Evolutionary conservation across 1,140 invertebrate genomes (phyloP), one percentile per base, ranked within the genome.

Genomic region (Bombus confusus): DNA sequence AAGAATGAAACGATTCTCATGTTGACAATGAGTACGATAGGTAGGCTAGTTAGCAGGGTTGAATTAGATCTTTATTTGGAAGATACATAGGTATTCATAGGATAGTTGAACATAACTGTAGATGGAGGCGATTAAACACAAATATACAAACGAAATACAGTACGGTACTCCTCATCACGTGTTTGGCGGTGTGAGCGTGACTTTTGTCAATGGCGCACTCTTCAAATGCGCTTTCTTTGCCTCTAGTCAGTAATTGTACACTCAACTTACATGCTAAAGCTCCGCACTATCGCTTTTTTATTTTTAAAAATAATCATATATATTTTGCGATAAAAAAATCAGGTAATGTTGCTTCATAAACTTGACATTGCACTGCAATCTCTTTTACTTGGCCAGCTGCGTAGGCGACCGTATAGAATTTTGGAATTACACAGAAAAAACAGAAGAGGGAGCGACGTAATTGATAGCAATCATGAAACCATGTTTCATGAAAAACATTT

Each of bases 141-240:
- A 93, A 92, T 93, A 86, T 93, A 93, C 91, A 93, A 93, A 93
- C 92, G 81, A 93, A 92, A 92, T 93, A 92, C 86, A 89, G 88
- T 93, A 90, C 81, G 76, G 87, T 90, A 90, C 64, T 88, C 86
- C 85, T 88, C 76, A 83, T 88, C 79, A 43, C 80, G 76, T 88
- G 74, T 85, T 85, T 86, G 78, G 77, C 86, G 86, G 85, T 86
- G 77, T 85, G 73, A 88, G 59, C 85, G 77, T 87, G 74, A 71
- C 85, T 90, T 77, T 83, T 74, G 37, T 88, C 79, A 71, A 34
- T 78, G 37, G 66, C 47, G 71, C 73, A 87, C 41, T 86, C 43
- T 64, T 57, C 52, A 85, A 88, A 86, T 64, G 82, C 74, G 41
- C n/a, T 37, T 87, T 31, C 31, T 80, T 41, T 86, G 68, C 18